phyloP scores from a whole-genome alignment of 2,888 invertebrate species.

The Parnassius mnemosyne region DNA sequence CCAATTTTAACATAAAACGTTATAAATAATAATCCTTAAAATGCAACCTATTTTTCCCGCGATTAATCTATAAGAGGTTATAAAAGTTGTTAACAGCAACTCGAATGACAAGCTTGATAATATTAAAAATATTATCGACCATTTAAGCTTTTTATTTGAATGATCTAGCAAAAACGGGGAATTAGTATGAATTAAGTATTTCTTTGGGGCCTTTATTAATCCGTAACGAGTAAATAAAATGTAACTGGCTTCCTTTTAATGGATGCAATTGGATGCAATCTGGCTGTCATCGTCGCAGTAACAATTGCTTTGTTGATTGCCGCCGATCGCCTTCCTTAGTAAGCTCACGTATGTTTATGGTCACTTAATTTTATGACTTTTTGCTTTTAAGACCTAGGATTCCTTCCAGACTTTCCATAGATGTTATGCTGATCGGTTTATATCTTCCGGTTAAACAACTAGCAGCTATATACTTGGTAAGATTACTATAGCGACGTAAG shows the following conservation, averaged over 20 bases:
- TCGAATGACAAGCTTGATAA: not conserved
- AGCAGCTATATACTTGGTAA: no score
- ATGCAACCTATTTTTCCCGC: constrained; percentile 1
- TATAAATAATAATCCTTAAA: not conserved
- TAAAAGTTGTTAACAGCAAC: no score
- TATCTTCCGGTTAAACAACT: no score
- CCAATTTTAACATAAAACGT: constrained; percentile 10
- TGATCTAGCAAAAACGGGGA: not conserved
- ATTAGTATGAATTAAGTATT: not conserved
- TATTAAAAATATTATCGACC: not conserved
- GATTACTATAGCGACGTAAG: no score
- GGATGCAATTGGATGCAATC: constrained; percentile 23
- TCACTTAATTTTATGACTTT: constrained; percentile 16
- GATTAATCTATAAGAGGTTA: not conserved
- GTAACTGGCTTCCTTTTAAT: constrained; percentile 16
- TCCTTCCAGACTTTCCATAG: not conserved
- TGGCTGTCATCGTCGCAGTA: constrained; percentile 13
- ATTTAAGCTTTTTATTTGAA: not conserved
- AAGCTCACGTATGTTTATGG: constrained; percentile 9
- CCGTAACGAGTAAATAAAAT: constrained; percentile 20
- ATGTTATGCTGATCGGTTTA: no score
- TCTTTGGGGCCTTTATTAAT: constrained; percentile 9
- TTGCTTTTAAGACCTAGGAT: constrained; percentile 9
- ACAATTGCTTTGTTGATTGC: constrained; percentile 25
- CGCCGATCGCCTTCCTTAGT: constrained; percentile 13